These are phyloP conservation scores for Azemiops feae DNA, from an alignment of 2,113 vertebrate genomes.

Conservation along the genomic window DNA sequence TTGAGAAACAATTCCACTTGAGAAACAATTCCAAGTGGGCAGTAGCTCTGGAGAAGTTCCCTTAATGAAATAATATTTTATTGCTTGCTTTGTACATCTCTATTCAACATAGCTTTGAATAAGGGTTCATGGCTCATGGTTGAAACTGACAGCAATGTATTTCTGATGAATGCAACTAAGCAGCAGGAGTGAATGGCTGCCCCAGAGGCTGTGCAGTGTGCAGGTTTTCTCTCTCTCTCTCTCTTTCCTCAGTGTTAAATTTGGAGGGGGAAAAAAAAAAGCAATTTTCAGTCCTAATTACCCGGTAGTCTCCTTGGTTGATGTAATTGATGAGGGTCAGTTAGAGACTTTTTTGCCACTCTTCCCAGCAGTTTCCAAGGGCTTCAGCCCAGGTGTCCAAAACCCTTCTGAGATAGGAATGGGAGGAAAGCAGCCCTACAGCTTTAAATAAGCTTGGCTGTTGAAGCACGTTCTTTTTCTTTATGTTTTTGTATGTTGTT, in stretches of 20 bases:
- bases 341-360: constrained; percentile 69
- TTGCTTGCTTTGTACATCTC: constrained; percentile 56
- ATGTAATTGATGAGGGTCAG: constrained; percentile 75
- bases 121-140: constrained; percentile 58
- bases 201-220: not conserved
- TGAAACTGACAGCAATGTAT: constrained; percentile 64
- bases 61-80: constrained; percentile 49
- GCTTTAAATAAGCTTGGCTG: constrained; percentile 40
- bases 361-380: not conserved
- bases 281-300: constrained; percentile 77
- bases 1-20: not conserved
- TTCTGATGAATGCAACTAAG: constrained; percentile 74
- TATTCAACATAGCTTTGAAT: constrained; percentile 60
- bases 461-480: constrained; percentile 1
- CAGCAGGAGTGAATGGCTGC: constrained; percentile 35
- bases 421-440: not conserved
- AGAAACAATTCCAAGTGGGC: constrained; percentile 27
- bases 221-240: constrained; percentile 41
- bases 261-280: constrained; percentile 69
- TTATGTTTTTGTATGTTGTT: not conserved
- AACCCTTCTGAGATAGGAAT: not conserved
- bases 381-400: not conserved
- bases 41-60: constrained; percentile 33
- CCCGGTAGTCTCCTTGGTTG: constrained; percentile 67
- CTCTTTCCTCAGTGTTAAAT: constrained; percentile 70